phyloP scores from a whole-genome alignment of 2,797 vertebrate genomes.

The Chanos chanos region DNA sequence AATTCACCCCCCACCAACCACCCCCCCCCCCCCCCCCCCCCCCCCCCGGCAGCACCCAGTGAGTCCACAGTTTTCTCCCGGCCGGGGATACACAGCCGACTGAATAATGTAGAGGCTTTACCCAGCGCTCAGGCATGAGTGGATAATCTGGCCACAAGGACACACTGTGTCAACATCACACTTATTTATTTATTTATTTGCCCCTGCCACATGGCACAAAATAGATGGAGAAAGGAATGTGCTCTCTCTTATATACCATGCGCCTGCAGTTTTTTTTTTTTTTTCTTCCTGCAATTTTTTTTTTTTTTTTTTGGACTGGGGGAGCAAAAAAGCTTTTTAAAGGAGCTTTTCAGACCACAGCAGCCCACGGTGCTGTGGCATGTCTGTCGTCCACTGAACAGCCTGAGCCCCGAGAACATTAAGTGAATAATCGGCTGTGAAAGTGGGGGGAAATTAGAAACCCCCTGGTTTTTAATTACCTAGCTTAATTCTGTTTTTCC shows the following conservation, averaged over 20 bases:
- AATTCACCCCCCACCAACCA: constrained; percentile 22
- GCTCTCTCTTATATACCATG: constrained; percentile 9
- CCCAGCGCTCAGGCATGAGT: constrained; percentile 67
- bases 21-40: not conserved
- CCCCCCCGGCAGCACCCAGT: constrained; percentile 11
- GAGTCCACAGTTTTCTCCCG: constrained; percentile 29
- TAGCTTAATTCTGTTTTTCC: constrained; percentile 41
- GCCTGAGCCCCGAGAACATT: constrained; percentile 18
- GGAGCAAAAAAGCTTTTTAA: constrained; percentile 31
- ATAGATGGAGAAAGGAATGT: constrained; percentile 40
- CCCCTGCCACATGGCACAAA: constrained; percentile 39
- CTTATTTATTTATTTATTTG: constrained; percentile 66
- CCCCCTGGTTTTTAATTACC: constrained; percentile 45
- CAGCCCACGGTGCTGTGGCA: constrained; percentile 5
- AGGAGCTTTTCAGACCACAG: constrained; percentile 31
- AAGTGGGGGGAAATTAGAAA: constrained; percentile 37
- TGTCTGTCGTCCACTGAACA: constrained; percentile 16
- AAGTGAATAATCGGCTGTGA: constrained; percentile 29
- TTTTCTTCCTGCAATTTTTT: constrained; percentile 5
- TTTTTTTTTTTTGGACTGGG: constrained; percentile 17
- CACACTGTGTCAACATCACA: constrained; percentile 67
- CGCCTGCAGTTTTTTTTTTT: constrained; percentile 5
- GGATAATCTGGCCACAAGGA: constrained; percentile 74
- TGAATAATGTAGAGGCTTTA: constrained; percentile 73
- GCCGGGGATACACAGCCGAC: constrained; percentile 54